Evolutionary conservation across 1,140 invertebrate genomes (phyloP).

Genomic region (Pseudomyrmex gracilis): DNA sequence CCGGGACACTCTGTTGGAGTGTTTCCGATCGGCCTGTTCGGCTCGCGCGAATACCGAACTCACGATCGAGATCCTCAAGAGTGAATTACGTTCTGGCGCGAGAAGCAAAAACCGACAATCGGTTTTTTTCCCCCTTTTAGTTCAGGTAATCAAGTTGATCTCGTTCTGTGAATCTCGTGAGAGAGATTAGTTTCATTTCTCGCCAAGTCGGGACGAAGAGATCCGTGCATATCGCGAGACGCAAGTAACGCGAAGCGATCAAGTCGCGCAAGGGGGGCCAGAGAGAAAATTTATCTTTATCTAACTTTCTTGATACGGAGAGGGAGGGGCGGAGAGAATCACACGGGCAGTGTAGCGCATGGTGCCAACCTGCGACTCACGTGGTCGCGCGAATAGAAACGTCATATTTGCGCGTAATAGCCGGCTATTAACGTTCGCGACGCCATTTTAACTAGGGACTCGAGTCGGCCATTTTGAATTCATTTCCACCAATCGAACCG

Average conservation of each 20-base stretch:
- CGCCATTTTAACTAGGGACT: slow-evolving; percentile 82
- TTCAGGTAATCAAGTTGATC: slow-evolving; percentile 30
- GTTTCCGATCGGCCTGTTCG: slow-evolving; percentile 51
- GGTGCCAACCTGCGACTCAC: slow-evolving; percentile 7
- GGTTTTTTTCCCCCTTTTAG: slow-evolving; percentile 15
- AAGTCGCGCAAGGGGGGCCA: not conserved
- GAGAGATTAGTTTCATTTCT: slow-evolving; percentile 27
- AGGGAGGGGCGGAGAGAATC: not conserved
- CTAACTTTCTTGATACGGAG: not conserved
- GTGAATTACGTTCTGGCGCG: slow-evolving; percentile 48
- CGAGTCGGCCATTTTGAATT: slow-evolving; percentile 84
- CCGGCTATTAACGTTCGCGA: slow-evolving; percentile 72
- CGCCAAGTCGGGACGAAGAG: not conserved
- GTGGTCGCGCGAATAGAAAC: slow-evolving; percentile 78
- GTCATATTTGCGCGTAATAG: slow-evolving; percentile 75
- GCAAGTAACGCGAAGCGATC: not conserved
- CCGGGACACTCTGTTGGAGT: slow-evolving; percentile 68
- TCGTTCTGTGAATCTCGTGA: slow-evolving; percentile 34
- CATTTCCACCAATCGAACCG: slow-evolving; percentile 82
- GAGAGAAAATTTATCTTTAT: slow-evolving; percentile 48
- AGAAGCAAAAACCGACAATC: slow-evolving; percentile 49
- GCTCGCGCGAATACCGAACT: slow-evolving; percentile 41
- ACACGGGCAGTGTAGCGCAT: not conserved
- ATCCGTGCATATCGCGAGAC: not conserved
- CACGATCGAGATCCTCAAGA: slow-evolving; percentile 33